These are phyloP conservation scores for Rhyacichthys aspro DNA, from an alignment of 2,797 vertebrate species.

Conservation along the genomic window DNA sequence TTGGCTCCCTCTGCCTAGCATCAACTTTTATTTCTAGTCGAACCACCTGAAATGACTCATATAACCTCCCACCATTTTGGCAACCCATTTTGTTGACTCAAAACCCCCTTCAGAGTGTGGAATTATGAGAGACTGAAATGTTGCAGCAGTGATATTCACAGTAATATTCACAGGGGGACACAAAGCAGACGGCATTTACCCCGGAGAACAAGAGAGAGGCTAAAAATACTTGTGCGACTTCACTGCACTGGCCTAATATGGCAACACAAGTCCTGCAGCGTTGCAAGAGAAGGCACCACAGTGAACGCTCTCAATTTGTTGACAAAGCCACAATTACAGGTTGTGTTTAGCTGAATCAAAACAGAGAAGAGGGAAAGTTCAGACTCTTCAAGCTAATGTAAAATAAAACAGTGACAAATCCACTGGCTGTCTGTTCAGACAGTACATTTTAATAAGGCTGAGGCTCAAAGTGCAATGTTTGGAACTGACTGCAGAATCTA, in stretches of 20 bases:
- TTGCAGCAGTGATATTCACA: conserved; percentile 57
- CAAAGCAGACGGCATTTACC: conserved; percentile 71
- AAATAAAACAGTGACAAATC: no score
- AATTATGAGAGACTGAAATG: conserved; percentile 32
- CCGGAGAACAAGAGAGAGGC: conserved; percentile 70
- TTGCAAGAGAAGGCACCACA: conserved; percentile 34
- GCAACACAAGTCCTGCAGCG: conserved; percentile 54
- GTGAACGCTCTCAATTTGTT: conserved; percentile 46
- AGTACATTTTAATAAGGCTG: no score
- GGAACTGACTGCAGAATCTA: no score
- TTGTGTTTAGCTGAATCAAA: conserved; percentile 14
- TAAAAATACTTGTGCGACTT: conserved; percentile 78
- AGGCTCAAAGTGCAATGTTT: no score
- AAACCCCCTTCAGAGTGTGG: conserved; percentile 22
- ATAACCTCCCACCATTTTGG: conserved; percentile 38
- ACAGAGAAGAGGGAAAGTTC: no score
- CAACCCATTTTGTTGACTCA: conserved; percentile 27
- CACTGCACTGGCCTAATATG: conserved; percentile 77
- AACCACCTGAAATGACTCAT: conserved; percentile 45
- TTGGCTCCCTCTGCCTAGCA: conserved; percentile 15
- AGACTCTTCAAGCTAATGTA: no score
- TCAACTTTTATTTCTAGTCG: conserved; percentile 17
- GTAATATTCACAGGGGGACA: conserved; percentile 35
- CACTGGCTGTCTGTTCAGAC: no score
- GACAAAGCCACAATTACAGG: conserved; percentile 41